Evolutionary conservation across 2,113 vertebrate genomes (phyloP).

Genomic region (Barnardius zonarius): DNA sequence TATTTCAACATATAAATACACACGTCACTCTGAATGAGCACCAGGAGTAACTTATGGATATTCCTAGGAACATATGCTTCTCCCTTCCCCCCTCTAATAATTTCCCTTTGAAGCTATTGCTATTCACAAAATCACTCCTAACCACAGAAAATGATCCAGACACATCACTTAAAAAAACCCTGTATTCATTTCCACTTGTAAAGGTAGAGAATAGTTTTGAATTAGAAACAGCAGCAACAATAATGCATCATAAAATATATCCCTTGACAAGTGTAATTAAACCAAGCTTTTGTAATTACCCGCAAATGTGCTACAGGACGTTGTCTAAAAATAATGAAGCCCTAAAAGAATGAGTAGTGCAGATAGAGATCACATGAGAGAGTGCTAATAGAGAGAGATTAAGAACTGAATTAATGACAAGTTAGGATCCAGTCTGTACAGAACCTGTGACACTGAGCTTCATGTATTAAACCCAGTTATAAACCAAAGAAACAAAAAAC

Average conservation of each 20-base stretch:
- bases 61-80: not conserved
- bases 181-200: not conserved
- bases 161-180: not conserved
- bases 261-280: conserved; percentile 54
- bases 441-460: not conserved
- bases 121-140: not conserved
- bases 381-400: not conserved
- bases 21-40: not conserved
- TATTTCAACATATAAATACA: not conserved
- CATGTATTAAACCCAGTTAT: not conserved
- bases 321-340: conserved; percentile 45
- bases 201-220: not conserved
- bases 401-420: not conserved
- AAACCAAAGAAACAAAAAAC: not conserved
- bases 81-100: not conserved
- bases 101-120: not conserved
- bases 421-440: not conserved
- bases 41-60: not conserved
- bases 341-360: not conserved
- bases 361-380: not conserved
- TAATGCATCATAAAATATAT: not conserved
- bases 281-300: conserved; percentile 53
- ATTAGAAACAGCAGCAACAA: conserved; percentile 3
- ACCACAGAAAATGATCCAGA: not conserved
- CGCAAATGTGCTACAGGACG: conserved; percentile 6